Base-by-base conservation (phyloP, 2,888 invertebrate species). In the Orthonychiurus folsomi region DNA sequence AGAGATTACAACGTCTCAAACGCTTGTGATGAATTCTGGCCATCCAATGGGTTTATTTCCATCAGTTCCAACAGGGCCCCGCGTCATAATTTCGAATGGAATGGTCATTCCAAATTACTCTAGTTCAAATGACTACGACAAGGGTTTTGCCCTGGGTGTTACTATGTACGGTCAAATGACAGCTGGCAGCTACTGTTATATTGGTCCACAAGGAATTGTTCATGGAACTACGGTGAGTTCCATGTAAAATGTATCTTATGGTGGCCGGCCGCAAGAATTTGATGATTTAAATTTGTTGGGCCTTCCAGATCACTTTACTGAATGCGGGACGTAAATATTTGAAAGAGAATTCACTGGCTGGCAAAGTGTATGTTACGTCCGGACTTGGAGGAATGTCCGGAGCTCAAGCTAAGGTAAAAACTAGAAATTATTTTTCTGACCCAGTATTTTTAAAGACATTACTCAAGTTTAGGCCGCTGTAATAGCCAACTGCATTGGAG, bases 81-180 rank as follows among this genome's bases (percentile, higher is more conserved):
- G 83, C 62, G 74, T 81, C 25, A 80, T 84, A 61, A 81, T 84
- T 63, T 82, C 82, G 24, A 84, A 84, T 74, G 84, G 84, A 64
- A 83, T 84, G 83, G 81, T 84, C 69, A 78, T 84, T 54, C 84
- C 84, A 0, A 83, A 83, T 73, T 83, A 83, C 72, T 83, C 83
- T 1, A 77, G 78, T 2, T 75, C 79, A 58, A 76, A 76, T 1
- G 74, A 80, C 63, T 84, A 84, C 70, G 82, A 83, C 70, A 79
- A 79, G 66, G 76, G 81, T 74, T 84, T 84, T 75, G 83, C 83
- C 1, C 73, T 83, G 21, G 83, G 83, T 27, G 65, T 65, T 21
- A 57, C 58, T 2, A 62, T 65, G 65, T 65, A 65, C 26, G 84
- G 83, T 0, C 84, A 84, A 74, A 84, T 84, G 84, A 84, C 84